phyloP scores from a whole-genome alignment of 2,113 vertebrate species.

The Leucosticte australis region DNA sequence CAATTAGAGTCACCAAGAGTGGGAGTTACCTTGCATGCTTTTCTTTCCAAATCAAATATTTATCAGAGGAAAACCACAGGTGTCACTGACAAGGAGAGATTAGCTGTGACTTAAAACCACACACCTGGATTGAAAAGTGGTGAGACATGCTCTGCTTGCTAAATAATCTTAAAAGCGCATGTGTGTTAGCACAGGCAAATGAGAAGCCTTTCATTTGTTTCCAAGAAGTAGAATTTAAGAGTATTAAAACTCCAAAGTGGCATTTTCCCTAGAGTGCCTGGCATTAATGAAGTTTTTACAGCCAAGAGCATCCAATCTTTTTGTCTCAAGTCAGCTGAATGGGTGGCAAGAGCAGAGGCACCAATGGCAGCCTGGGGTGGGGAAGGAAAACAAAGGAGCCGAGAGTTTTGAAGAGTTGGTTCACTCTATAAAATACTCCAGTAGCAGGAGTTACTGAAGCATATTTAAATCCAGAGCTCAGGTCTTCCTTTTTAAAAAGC shows the following conservation, averaged over 20 bases:
- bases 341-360: neutral
- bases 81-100: conserved; percentile 43
- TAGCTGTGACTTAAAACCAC: conserved; percentile 33
- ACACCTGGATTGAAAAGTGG: neutral
- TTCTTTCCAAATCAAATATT: conserved; percentile 73
- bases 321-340: neutral
- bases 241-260: neutral
- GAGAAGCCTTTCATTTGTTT: neutral
- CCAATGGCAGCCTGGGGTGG: neutral
- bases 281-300: neutral
- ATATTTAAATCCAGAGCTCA: neutral
- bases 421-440: neutral
- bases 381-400: neutral
- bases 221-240: neutral
- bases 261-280: neutral
- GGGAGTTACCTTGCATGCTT: conserved; percentile 32
- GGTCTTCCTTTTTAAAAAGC: neutral
- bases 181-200: neutral
- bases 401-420: neutral
- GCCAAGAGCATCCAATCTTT: neutral
- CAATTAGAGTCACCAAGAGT: conserved; percentile 37
- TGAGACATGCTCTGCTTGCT: neutral
- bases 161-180: neutral
- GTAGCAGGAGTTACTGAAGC: neutral
- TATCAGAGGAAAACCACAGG: conserved; percentile 56